Evolutionary conservation across 2,888 invertebrate genomes (phyloP).

Genomic region (Heliconius hortense): DNA sequence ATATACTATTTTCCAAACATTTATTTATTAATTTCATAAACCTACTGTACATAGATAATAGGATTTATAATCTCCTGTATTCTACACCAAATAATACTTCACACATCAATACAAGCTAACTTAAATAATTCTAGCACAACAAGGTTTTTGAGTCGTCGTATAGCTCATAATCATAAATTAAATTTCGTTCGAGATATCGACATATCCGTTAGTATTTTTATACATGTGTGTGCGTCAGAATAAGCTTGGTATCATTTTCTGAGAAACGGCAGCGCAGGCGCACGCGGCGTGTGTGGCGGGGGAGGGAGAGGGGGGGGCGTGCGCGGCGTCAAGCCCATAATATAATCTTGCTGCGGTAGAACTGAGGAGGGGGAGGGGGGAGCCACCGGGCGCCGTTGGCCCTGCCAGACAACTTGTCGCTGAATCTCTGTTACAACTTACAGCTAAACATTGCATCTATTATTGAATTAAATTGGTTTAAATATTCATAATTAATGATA

Average conservation of each 20-base stretch:
- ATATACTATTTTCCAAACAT: background rate
- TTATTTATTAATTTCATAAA: background rate
- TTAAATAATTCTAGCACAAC: background rate
- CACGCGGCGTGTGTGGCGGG: conserved; percentile 46
- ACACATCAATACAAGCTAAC: background rate
- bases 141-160: conserved; percentile 6
- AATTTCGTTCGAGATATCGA: conserved; percentile 51
- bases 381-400: conserved; percentile 53
- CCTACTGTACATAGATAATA: background rate
- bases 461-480: conserved; percentile 28
- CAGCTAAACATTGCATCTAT: conserved; percentile 28
- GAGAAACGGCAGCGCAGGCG: conserved; percentile 59
- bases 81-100: background rate
- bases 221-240: conserved; percentile 50
- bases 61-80: no score
- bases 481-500: conserved; percentile 14
- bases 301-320: conserved; percentile 43
- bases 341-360: conserved; percentile 45
- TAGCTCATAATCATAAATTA: conserved; percentile 46
- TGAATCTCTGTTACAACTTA: conserved; percentile 46
- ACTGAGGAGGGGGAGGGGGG: conserved; percentile 39
- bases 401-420: conserved; percentile 80
- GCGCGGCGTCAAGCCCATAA: conserved; percentile 63
- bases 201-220: conserved; percentile 41
- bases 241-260: conserved; percentile 66